Percentiles rank a stretch among this genome's conserved stretches.
phyloP scores from a whole-genome alignment of 2,113 vertebrate species.

The Chitala chitala region DNA sequence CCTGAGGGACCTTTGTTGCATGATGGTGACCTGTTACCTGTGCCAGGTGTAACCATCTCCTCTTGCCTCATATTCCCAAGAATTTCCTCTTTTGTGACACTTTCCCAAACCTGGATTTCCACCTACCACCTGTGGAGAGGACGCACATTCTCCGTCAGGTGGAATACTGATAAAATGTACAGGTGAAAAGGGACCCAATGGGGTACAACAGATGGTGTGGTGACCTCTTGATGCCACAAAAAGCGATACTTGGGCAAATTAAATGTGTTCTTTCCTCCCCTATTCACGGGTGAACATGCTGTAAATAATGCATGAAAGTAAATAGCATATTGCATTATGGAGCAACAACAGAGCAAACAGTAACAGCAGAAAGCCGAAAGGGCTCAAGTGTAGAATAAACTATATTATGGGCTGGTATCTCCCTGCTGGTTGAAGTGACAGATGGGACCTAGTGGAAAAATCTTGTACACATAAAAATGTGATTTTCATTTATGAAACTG shows the following conservation, averaged over 20 bases:
- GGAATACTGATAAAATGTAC: too few relatives aligned
- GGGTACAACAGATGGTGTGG: neutral
- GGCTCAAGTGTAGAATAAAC: neutral
- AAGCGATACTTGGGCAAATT: neutral
- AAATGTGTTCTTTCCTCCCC: too few relatives aligned
- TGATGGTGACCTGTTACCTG: too few relatives aligned
- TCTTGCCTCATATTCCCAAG: too few relatives aligned
- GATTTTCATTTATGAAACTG: too few relatives aligned
- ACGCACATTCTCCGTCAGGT: too few relatives aligned
- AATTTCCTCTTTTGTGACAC: too few relatives aligned
- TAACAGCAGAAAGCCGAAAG: neutral
- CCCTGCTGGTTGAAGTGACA: neutral
- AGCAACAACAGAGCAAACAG: neutral
- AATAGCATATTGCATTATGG: neutral
- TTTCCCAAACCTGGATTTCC: too few relatives aligned
- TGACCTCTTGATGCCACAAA: neutral
- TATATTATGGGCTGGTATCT: neutral
- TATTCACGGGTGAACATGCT: neutral
- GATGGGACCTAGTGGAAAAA: neutral
- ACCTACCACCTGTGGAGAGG: too few relatives aligned
- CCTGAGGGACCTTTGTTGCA: too few relatives aligned
- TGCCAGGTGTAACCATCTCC: too few relatives aligned
- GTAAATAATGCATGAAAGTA: constrained; percentile 6
- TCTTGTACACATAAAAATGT: too few relatives aligned
- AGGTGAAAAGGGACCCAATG: neutral